phyloP scores from a whole-genome alignment of 1,140 invertebrate genomes.

The Drosophila repleta region DNA sequence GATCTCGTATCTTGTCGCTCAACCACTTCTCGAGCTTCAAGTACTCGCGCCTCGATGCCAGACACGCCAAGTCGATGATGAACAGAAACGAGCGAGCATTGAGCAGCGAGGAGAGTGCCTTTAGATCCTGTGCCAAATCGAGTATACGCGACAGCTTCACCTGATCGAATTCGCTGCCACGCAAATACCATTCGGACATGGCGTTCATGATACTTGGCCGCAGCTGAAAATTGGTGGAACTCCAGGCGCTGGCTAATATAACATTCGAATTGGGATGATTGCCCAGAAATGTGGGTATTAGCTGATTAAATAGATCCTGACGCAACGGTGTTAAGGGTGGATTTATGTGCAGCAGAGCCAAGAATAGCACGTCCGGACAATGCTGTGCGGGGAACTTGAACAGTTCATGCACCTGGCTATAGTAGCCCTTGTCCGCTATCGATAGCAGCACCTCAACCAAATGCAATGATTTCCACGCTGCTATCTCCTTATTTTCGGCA shows the following conservation, averaged over 20 bases:
- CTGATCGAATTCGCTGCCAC: conserved; percentile 94
- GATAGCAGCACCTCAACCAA: conserved; percentile 94
- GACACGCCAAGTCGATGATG: conserved; percentile 98
- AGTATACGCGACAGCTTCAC: conserved; percentile 95
- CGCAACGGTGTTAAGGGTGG: conserved; percentile 89
- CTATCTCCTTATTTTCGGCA: conserved; percentile 95
- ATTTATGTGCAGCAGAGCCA: conserved; percentile 94
- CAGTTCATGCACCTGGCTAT: conserved; percentile 92
- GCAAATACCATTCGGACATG: conserved; percentile 98
- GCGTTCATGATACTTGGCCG: conserved; percentile 96
- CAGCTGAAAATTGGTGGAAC: conserved; percentile 89
- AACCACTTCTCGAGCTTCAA: conserved; percentile 99
- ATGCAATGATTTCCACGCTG: conserved; percentile 95
- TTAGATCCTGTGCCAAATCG: conserved; percentile 98
- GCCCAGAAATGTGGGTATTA: conserved; percentile 95
- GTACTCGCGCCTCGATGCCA: conserved; percentile 98
- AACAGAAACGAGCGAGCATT: conserved; percentile 97
- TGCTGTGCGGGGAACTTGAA: conserved; percentile 96
- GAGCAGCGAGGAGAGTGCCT: conserved; percentile 95
- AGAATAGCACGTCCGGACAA: conserved; percentile 96
- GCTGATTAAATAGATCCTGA: conserved; percentile 92
- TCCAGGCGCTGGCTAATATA: conserved; percentile 97
- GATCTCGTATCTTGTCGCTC: conserved; percentile 97
- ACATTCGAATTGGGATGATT: conserved; percentile 97
- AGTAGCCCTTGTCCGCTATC: conserved; percentile 94